phyloP scores from a whole-genome alignment of 2,797 vertebrate species.

The Phoebastria nigripes region DNA sequence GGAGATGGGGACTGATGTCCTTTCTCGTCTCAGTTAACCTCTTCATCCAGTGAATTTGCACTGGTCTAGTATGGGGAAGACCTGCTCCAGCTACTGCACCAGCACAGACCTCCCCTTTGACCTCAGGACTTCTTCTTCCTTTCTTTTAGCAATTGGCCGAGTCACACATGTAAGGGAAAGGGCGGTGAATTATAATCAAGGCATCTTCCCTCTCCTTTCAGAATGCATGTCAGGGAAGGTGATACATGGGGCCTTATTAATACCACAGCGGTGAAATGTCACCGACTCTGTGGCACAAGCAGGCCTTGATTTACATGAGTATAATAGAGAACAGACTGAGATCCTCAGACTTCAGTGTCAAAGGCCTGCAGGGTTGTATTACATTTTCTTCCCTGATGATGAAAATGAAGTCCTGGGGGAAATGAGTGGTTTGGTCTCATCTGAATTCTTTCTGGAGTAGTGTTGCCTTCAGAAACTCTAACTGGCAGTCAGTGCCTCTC shows the following conservation, averaged over 20 bases:
- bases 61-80: neutral
- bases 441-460: slow-evolving; percentile 10
- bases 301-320: neutral
- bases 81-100: neutral
- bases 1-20: neutral
- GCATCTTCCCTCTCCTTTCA: neutral
- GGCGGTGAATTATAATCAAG: neutral
- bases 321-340: neutral
- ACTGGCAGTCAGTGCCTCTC: neutral
- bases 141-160: neutral
- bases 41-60: neutral
- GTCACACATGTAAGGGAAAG: neutral
- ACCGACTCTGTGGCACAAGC: neutral
- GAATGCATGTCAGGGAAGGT: neutral
- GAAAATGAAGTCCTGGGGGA: slow-evolving; percentile 3
- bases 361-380: neutral
- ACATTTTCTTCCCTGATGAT: neutral
- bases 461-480: slow-evolving; percentile 2
- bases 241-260: neutral
- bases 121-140: neutral
- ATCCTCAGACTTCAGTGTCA: neutral
- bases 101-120: neutral
- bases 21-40: neutral
- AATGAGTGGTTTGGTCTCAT: slow-evolving; percentile 3
- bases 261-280: neutral